Percentiles rank a stretch among this genome's conserved stretches.
These are phyloP conservation scores for Pseudomyrmex cubaensis DNA, from an alignment of 1,140 invertebrate species.

Conservation along the genomic window DNA sequence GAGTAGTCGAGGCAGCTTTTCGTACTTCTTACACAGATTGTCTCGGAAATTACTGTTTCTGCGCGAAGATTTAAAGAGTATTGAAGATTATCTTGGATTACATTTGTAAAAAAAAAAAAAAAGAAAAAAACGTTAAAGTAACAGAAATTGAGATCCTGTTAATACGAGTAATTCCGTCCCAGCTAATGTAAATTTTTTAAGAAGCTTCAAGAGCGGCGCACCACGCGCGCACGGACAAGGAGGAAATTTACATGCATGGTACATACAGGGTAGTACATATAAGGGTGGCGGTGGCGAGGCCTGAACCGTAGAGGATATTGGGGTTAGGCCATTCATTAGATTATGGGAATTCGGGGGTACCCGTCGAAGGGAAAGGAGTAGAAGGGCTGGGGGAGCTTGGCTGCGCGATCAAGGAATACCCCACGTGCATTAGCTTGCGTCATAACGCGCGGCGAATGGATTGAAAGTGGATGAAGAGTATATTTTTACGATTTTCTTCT, in stretches of 20 bases:
- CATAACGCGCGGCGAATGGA: conserved; percentile 69
- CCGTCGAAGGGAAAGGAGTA: conserved; percentile 62
- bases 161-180: conserved; percentile 74
- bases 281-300: conserved; percentile 70
- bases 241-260: conserved; percentile 70
- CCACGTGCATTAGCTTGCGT: conserved; percentile 67
- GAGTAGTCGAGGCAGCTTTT: conserved; percentile 50
- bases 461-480: conserved; percentile 69
- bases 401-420: conserved; percentile 74
- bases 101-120: neutral
- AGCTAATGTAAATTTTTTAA: conserved; percentile 65
- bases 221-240: conserved; percentile 52
- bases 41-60: neutral
- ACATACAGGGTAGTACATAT: conserved; percentile 65
- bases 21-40: conserved; percentile 17
- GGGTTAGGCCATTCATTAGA: conserved; percentile 83
- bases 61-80: neutral
- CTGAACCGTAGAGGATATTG: conserved; percentile 79
- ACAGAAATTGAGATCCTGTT: conserved; percentile 62
- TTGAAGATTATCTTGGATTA: neutral
- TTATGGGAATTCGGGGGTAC: conserved; percentile 81
- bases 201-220: conserved; percentile 44
- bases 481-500: neutral
- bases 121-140: neutral
- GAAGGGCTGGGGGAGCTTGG: conserved; percentile 61